Evolutionary conservation across 2,113 vertebrate species (phyloP), one percentile per base, ranked within the genome.

Genomic region (Xyliphius kryptos): DNA sequence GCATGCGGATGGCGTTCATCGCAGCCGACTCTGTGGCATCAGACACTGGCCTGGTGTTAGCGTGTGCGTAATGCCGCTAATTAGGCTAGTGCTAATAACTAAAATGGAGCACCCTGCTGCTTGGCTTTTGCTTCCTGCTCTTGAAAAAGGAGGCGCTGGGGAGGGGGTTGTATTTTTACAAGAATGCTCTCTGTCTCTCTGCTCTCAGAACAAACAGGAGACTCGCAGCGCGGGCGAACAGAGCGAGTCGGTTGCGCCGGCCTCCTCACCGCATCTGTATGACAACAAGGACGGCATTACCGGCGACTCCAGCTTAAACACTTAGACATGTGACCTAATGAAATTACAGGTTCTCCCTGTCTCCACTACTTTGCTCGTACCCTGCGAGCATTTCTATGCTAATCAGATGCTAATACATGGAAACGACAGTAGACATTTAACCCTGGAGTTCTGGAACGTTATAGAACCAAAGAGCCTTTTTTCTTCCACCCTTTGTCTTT

Each of bases 381-480:
- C 73, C 79, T 65, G 61, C 69, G 56, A 82, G 75, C 78, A 77
- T 78, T 79, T 67, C 68, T 83, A 81, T 86, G 83, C 76, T 80
- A 86, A 86, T 85, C 67, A 70, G 69, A 84, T 86, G 83, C 75
- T 83, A 85, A 87, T 86, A 47, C 65, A 73, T 68, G 74, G 82
- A 81, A 83, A 59, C 80, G 68, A 68, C 76, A 79, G 77, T 79
- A 86, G 71, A 81, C 77, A 77, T 83, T 80, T 77, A 78, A 78
- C 78, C 76, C 74, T 56, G 63, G 63, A 75, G 73, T 68, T 67
- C 61, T 54, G 63, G 55, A 75, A 75, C 16, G 56, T 49, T 64
- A 52, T 50, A 16, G 68, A 76, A 74, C 74, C 72, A 72, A 75
- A 73, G 58, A 52, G 69, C 62, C 70, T 69, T 68, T 61, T 57